Base-by-base conservation (phyloP, 2,113 vertebrate genomes). In the Mesoclemmys tuberculata region DNA sequence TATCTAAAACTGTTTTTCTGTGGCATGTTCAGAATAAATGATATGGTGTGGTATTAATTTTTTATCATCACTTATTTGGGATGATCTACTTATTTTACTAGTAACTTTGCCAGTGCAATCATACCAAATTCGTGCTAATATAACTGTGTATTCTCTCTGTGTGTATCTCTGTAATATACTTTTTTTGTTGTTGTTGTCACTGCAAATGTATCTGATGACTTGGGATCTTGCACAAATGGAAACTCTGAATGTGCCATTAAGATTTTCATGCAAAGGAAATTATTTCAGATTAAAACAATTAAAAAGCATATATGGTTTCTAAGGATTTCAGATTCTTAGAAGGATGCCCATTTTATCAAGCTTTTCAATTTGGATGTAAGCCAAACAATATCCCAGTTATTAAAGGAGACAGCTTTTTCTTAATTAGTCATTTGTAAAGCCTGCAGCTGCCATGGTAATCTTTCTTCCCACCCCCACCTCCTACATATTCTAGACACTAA, bases 351-450 rank as follows among this genome's bases (percentile, higher is more conserved):
- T 82, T 82, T 90, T 86, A 77, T 87, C 88, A 79, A 48, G 1
- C 12, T 46, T 94, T 94, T 90, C 49, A 86, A 61, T 83, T 74
- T 94, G 18, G 27, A 74, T 68, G 46, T 81, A 74, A 84, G 81
- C 90, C 58, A 94, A 68, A 56, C 4, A 85, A 91, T 95, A 85
- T 90, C 85, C 46, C 27, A 74, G 91, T 77, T 93, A 90, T 78
- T 85, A 90, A 94, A 56, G 31, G 79, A 87, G 12, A 78, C 3
- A 84, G 31, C 14, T 77, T 92, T 87, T 95, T 86, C 10, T 80
- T 91, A 92, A 95, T 11, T 16, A 94, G 35, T 78, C 29, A 44
- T 92, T 90, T 94, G 84, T 82, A 95, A 96, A 8, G 9, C 18
- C 75, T 89, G 64, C 58, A 93, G 82, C 90, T 92, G 82, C 41